Conservation (phyloP, 2,797 vertebrate species). For the Tragopan temminckii region DNA sequence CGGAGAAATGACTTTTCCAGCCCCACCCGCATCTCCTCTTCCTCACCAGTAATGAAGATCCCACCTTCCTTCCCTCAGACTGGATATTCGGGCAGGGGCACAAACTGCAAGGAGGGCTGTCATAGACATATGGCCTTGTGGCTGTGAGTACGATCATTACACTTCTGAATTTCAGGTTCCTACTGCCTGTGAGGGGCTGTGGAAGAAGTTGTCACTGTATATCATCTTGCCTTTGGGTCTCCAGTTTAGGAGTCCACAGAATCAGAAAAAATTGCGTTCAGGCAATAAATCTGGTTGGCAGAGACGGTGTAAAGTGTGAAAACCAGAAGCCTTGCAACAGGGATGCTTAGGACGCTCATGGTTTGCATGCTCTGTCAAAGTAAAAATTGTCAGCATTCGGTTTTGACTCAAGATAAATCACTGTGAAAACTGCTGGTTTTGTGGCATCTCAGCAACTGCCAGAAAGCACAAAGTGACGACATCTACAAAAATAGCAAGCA, state of each 20-base stretch:
- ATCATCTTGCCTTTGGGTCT: background rate
- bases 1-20: background rate
- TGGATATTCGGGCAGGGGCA: rapidly evolving
- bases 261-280: background rate
- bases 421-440: background rate
- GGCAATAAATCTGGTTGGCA: background rate
- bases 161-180: background rate
- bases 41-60: background rate
- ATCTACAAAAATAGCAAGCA: background rate
- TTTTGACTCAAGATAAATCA: background rate
- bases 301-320: background rate
- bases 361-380: background rate
- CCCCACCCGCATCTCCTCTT: background rate
- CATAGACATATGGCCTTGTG: background rate
- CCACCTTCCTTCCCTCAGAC: background rate
- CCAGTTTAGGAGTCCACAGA: background rate
- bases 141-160: background rate
- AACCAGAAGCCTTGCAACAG: rapidly evolving
- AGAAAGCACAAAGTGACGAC: background rate
- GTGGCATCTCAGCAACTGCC: background rate
- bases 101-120: too few relatives aligned
- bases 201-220: background rate
- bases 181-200: background rate
- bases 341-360: background rate
- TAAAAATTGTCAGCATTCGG: background rate